Base-by-base conservation (phyloP, 2,888 invertebrate species). In the Brachynemurus nebulosus region DNA sequence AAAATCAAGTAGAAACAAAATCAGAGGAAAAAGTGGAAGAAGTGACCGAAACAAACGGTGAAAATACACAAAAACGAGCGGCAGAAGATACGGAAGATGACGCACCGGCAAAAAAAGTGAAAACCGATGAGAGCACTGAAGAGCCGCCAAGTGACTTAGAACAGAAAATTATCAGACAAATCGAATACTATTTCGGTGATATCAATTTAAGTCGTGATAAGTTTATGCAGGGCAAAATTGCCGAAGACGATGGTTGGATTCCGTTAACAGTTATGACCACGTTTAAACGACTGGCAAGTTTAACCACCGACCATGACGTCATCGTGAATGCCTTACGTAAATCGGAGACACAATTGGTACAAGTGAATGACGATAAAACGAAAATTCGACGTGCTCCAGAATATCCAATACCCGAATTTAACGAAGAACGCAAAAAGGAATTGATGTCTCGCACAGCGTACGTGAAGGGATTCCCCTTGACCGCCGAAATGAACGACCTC, bases 231-330 rank as follows among this genome's bases (percentile, higher is more conserved):
- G 86, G 86, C 48, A 83, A 92, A 65, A 76, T 86, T 1, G 78
- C 78, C 52, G 69, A 86, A 50, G 86, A 91, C 52, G 86, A 92
- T 43, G 96, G 89, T 2, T 91, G 97, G 97, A 76, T 98, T 16
- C 76, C 88, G 0, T 61, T 97, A 37, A 77, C 81, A 0, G 76
- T 85, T 0, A 73, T 98, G 64, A 66, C 86, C 38, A 90, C 80
- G 47, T 98, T 97, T 62, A 92, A 95, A 63, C 74, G 95, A 17
- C 71, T 97, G 17, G 73, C 82, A 0, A 67, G 74, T 23, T 60
- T 96, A 11, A 74, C 79, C 1, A 73, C 67, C 2, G 86, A 93
- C 53, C 51, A 66, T 0, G 70, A 75, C 20, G 70, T 77, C 0
- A 89, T 97, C 50, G 69, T 76, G 1, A 72, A 73, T 45, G 84